Evolutionary conservation across 2,113 vertebrate genomes (phyloP).

Genomic region (Piaya cayana): DNA sequence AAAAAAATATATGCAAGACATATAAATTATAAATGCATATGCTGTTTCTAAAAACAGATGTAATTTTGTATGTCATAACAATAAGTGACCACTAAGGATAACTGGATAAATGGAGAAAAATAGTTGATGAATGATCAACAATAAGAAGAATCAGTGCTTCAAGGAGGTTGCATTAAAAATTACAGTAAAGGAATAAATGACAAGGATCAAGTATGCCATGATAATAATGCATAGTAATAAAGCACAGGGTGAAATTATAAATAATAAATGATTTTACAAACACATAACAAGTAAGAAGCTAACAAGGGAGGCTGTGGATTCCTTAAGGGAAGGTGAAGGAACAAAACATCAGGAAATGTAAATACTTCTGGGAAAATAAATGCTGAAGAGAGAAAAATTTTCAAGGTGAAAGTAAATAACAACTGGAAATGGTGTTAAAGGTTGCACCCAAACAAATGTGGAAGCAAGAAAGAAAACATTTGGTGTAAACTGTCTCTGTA

Average conservation of each 20-base stretch:
- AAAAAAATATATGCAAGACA: not conserved
- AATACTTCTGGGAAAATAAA: not conserved
- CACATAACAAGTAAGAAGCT: not conserved
- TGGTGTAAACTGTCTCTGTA: not conserved
- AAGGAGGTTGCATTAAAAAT: not conserved
- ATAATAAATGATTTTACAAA: not conserved
- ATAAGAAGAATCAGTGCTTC: not conserved
- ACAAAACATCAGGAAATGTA: not conserved
- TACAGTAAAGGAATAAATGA: not conserved
- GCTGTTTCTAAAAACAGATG: not conserved
- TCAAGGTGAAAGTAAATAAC: not conserved
- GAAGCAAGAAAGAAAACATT: not conserved
- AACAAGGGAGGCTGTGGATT: not conserved
- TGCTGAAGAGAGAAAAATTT: not conserved
- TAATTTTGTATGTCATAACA: not conserved
- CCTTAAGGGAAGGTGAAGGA: not conserved
- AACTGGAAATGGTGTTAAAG: not conserved
- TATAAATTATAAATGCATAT: not conserved
- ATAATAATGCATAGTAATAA: not conserved
- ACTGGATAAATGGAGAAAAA: not conserved
- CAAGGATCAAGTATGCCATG: not conserved
- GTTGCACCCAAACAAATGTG: fast-evolving
- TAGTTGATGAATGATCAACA: not conserved
- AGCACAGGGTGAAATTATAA: not conserved
- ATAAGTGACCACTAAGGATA: not conserved